A percentile compares a stretch with the other conserved stretches of the same genome.
Conservation (phyloP, 2,797 vertebrate genomes). For the Novumbra hubbsi region DNA sequence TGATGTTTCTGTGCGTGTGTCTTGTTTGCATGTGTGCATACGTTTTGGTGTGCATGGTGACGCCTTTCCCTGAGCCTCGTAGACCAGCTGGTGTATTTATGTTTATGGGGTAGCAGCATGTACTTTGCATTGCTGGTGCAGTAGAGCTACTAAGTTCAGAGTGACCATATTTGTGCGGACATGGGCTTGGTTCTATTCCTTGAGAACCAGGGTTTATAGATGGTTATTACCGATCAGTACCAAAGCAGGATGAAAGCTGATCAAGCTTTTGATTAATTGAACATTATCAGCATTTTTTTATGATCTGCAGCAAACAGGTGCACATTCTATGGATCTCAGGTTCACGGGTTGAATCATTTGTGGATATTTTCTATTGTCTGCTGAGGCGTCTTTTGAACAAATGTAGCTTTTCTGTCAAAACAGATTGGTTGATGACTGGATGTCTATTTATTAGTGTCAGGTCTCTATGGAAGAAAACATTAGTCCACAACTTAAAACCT, state of each 20-base stretch:
- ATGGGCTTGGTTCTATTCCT: not conserved
- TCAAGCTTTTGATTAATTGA: not conserved
- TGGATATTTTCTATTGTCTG: not conserved
- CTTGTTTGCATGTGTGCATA: not conserved
- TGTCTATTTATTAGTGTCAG: not conserved
- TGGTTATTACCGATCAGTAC: not conserved
- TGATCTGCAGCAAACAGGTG: not conserved
- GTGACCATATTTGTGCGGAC: not conserved
- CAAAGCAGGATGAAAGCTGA: not conserved
- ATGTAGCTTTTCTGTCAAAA: not conserved
- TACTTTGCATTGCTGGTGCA: not conserved
- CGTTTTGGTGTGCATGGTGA: not conserved
- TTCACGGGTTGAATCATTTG: not conserved
- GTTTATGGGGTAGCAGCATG: not conserved
- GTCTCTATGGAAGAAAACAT: not conserved
- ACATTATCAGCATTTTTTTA: not conserved
- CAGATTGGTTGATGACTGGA: not conserved
- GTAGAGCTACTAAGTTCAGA: not conserved
- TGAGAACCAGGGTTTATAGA: not conserved
- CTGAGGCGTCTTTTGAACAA: not conserved
- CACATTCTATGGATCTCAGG: not conserved
- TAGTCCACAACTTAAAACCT: not conserved
- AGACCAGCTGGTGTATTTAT: not conserved
- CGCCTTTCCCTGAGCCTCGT: no score
- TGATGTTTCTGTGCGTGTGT: not conserved